Conservation (phyloP, 1,140 invertebrate species). For the Habropoda laboriosa region DNA sequence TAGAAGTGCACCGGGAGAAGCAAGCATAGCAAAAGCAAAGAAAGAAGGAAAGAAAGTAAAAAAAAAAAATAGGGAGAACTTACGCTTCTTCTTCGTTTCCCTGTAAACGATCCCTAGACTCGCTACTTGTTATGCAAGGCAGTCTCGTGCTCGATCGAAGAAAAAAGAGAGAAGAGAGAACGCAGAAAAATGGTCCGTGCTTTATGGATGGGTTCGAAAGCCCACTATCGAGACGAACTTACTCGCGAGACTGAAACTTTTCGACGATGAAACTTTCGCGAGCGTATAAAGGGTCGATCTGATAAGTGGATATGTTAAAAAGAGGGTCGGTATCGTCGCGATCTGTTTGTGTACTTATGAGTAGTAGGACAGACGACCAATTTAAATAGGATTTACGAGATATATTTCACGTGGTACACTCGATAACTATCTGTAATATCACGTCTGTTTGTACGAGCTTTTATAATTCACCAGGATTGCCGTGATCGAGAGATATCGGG, state of each 20-base stretch:
- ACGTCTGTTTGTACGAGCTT: background rate
- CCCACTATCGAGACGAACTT: background rate
- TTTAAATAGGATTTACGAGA: background rate
- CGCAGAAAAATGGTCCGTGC: background rate
- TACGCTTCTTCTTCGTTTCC: background rate
- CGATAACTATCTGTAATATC: slow-evolving; percentile 14
- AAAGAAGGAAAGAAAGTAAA: background rate
- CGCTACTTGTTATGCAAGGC: background rate
- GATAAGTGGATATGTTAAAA: slow-evolving; percentile 15
- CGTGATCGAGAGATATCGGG: background rate
- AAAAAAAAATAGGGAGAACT: background rate
- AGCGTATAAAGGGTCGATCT: no score
- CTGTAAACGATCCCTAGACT: background rate
- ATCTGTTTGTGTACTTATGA: slow-evolving; percentile 4
- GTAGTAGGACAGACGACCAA: background rate
- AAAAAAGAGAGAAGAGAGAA: background rate
- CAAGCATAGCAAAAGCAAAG: background rate
- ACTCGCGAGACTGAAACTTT: slow-evolving; percentile 23
- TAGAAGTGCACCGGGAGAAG: background rate
- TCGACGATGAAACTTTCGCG: no score
- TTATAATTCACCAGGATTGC: slow-evolving; percentile 1
- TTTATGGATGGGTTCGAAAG: background rate
- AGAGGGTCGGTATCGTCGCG: background rate
- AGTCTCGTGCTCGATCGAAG: background rate
- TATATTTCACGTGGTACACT: background rate